Base-by-base conservation (phyloP, 2,113 vertebrate species). In the Gavialis gangeticus region DNA sequence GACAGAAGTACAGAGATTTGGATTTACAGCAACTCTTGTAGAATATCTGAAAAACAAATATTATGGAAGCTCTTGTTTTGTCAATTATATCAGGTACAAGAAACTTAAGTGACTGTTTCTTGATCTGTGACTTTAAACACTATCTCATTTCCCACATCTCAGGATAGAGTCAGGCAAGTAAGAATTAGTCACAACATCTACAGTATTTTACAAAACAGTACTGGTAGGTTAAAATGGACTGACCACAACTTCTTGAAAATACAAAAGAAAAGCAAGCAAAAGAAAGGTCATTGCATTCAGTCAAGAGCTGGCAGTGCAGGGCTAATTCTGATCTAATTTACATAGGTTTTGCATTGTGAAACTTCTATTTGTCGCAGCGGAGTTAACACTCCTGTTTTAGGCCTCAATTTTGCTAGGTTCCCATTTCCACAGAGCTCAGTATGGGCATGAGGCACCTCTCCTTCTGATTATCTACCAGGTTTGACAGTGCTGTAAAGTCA, bases 1-100 rank as follows among this genome's bases (percentile, higher is more conserved):
- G 18, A 82, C 73, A 66, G 66, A 75, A 0, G 0, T 75, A 89
- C 0, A 1, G 66, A 88, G 77, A 92, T 60, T 79, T 34, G 82
- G 3, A 4, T 86, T 91, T 88, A 63, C 28, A 67, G 75, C 63
- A 84, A 34, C 12, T 55, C 57, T 75, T 76, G 56, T 30, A 10
- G 28, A 37, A 34, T 57, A 73, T 14, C 54, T 56, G 0, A 73
- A 85, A 62, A 12, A 85, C 67, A 46, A n/a, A 62, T 73, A 73
- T 73, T 24, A 14, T 75, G 92, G 93, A 91, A 96, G 93, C 89
- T 94, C 90, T 95, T 79, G 57, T 76, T 79, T 75, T 55, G 66
- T 63, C 12, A 14, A 21, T 77, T 75, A 87, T 19, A 82, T 95
- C 27, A 69, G 78, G 91, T 67, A 78, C 46, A 15, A 63, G n/a